A percentile compares a stretch with the other conserved stretches of the same genome.
Conservation (phyloP, 2,113 vertebrate species). For the Procavia capensis region DNA sequence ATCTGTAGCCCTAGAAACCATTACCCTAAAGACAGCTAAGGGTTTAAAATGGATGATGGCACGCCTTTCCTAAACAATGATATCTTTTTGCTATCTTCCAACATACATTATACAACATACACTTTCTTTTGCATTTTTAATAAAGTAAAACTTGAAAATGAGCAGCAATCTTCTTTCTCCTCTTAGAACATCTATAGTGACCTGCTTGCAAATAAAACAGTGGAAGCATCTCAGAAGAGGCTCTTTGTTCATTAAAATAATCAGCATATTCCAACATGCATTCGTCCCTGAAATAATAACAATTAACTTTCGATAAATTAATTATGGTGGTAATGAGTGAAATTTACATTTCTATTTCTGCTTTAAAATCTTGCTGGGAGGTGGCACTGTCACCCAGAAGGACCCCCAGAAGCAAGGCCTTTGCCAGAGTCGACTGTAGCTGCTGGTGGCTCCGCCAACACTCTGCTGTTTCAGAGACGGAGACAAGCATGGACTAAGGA, state of each 20-base stretch:
- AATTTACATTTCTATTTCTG: slow-evolving; percentile 81
- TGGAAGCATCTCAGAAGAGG: slow-evolving; percentile 75
- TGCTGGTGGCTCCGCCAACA: background rate
- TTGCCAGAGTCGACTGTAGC: background rate
- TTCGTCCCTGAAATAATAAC: slow-evolving; percentile 82
- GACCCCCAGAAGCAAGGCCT: background rate
- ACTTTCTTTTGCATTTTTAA: slow-evolving; percentile 76
- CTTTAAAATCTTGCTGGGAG: slow-evolving; percentile 73
- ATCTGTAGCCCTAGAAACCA: background rate
- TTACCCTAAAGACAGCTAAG: background rate
- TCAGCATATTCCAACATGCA: slow-evolving; percentile 82
- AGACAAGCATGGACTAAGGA: background rate
- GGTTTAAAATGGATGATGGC: background rate
- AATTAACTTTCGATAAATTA: slow-evolving; percentile 82
- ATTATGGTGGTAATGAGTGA: slow-evolving; percentile 81
- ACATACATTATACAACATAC: slow-evolving; percentile 58
- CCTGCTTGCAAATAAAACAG: slow-evolving; percentile 78
- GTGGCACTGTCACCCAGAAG: background rate
- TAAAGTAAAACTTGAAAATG: slow-evolving; percentile 75
- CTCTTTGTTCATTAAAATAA: slow-evolving; percentile 82
- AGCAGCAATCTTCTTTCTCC: slow-evolving; percentile 66
- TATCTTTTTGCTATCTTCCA: slow-evolving; percentile 22
- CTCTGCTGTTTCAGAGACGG: background rate
- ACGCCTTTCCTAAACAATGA: slow-evolving; percentile 59
- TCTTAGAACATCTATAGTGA: slow-evolving; percentile 78